These are phyloP conservation scores for Actenoides lindsayi DNA, from an alignment of 2,113 vertebrate species.

Conservation along the genomic window DNA sequence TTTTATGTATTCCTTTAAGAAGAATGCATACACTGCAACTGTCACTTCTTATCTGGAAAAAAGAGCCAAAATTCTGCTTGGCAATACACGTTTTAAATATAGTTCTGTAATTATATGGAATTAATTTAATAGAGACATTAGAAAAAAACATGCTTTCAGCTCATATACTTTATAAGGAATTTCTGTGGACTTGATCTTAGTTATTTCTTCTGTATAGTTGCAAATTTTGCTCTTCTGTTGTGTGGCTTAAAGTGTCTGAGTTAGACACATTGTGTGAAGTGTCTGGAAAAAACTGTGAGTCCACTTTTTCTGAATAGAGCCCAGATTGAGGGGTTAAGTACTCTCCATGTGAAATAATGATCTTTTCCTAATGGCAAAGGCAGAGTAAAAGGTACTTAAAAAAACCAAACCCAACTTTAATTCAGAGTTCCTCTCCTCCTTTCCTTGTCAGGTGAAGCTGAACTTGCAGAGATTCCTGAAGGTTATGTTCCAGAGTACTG, in stretches of 20 bases:
- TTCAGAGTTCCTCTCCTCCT: not conserved
- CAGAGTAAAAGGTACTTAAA: not conserved
- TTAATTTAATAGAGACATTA: not conserved
- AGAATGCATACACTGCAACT: not conserved
- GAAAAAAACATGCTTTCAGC: not conserved
- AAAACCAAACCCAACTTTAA: not conserved
- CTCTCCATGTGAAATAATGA: not conserved
- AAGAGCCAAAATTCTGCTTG: not conserved
- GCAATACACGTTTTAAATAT: not conserved
- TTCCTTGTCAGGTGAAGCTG: constrained; percentile 85
- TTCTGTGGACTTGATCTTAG: not conserved
- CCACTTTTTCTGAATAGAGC: not conserved
- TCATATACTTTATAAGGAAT: not conserved
- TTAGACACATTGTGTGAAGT: not conserved
- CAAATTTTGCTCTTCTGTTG: not conserved
- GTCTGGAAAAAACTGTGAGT: not conserved
- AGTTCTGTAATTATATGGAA: not conserved
- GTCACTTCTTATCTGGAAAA: not conserved
- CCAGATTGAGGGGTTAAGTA: not conserved
- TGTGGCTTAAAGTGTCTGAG: not conserved
- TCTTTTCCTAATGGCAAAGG: not conserved
- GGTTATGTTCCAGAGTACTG: constrained; percentile 90
- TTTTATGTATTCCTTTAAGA: not conserved
- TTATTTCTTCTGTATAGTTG: not conserved
- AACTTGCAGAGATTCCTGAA: constrained; percentile 90